Percentiles rank a stretch among this genome's conserved stretches.
phyloP scores from a whole-genome alignment of 2,888 invertebrate genomes.

The Dugesia japonica region DNA sequence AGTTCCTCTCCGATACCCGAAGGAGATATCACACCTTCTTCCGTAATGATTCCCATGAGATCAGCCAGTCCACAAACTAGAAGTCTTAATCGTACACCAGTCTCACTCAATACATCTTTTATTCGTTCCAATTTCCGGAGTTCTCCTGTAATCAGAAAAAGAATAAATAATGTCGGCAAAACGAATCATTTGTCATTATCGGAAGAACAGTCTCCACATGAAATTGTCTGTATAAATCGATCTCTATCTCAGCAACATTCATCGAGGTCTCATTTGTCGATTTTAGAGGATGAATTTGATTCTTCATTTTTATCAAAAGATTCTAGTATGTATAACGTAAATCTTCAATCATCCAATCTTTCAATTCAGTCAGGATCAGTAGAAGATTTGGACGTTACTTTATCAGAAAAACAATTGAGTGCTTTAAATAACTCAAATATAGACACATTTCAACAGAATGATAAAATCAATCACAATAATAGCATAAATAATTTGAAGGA shows the following conservation, averaged over 20 bases:
- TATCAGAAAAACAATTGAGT: background rate
- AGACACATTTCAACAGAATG: background rate
- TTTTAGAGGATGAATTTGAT: background rate
- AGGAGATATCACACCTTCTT: background rate
- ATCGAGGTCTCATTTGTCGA: background rate
- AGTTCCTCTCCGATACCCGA: background rate
- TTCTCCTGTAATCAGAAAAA: constrained; percentile 7
- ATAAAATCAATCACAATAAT: background rate
- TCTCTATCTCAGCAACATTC: constrained; percentile 3
- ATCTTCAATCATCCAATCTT: background rate
- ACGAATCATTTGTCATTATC: background rate
- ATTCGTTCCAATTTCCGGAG: background rate
- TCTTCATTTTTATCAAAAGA: background rate
- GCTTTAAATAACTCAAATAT: background rate
- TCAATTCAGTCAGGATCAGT: background rate
- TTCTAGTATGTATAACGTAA: background rate
- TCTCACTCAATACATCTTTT: background rate
- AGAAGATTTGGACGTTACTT: background rate
- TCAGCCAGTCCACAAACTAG: background rate
- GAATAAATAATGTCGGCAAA: background rate
- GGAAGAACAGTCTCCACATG: background rate
- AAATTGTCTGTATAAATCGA: background rate
- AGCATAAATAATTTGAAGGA: background rate
- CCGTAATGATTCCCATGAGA: background rate
- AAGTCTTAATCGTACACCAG: background rate